Evolutionary conservation across 2,888 invertebrate genomes (phyloP).

Genomic region (Pardosa pseudoannulata): DNA sequence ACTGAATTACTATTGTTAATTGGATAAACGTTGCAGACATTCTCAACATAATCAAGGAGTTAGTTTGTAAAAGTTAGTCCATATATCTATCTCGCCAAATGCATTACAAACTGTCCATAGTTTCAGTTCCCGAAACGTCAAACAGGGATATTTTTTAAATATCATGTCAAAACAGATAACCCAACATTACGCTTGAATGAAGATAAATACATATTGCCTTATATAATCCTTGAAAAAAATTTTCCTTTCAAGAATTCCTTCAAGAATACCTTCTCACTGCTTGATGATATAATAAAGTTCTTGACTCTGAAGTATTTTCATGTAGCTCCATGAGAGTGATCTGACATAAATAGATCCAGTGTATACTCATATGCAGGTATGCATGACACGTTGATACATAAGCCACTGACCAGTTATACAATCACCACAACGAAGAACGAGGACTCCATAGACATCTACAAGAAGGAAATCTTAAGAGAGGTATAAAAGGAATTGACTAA

Average conservation of each 20-base stretch:
- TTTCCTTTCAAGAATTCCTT: too few relatives aligned
- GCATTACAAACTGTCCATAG: too few relatives aligned
- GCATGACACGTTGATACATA: not conserved
- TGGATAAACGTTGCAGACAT: too few relatives aligned
- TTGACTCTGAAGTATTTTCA: slow-evolving; percentile 89
- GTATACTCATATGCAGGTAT: not conserved
- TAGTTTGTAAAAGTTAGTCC: too few relatives aligned
- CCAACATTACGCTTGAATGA: too few relatives aligned
- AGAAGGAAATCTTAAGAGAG: not conserved
- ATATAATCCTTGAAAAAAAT: too few relatives aligned
- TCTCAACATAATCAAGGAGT: too few relatives aligned
- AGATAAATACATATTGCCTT: too few relatives aligned
- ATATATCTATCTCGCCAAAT: too few relatives aligned
- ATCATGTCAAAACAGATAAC: too few relatives aligned
- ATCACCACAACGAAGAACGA: not conserved
- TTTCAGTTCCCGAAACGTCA: too few relatives aligned
- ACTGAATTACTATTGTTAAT: not conserved
- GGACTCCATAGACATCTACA: not conserved
- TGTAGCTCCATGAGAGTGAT: not conserved
- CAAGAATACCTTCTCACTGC: not conserved
- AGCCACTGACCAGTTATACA: not conserved
- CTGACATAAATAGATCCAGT: not conserved
- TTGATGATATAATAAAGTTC: slow-evolving; percentile 78
- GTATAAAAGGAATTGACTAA: not conserved
- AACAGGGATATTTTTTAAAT: too few relatives aligned